These are phyloP conservation scores for Karalla daura DNA, from an alignment of 2,797 vertebrate species.

Conservation along the genomic window DNA sequence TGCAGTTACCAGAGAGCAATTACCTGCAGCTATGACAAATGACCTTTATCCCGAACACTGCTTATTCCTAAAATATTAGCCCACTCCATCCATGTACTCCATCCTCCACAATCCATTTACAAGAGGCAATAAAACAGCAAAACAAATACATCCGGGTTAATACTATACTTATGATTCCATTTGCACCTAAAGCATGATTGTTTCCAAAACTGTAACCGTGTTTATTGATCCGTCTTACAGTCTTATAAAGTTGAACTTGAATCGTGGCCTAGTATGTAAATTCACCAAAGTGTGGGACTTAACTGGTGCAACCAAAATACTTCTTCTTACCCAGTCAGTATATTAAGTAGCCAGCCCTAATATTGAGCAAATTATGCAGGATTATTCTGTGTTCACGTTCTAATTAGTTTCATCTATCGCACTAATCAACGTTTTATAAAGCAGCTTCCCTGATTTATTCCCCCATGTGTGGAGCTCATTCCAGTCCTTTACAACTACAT, in stretches of 20 bases:
- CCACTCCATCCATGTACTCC: too few relatives aligned
- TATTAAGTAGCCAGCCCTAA: background rate
- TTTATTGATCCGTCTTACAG: too few relatives aligned
- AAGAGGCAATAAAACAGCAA: background rate
- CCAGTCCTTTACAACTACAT: slow-evolving; percentile 38
- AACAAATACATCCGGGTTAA: too few relatives aligned
- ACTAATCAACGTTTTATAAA: slow-evolving; percentile 13
- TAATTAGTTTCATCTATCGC: slow-evolving; percentile 8
- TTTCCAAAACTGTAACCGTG: too few relatives aligned
- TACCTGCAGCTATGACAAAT: background rate
- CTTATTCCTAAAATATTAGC: background rate
- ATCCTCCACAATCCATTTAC: too few relatives aligned
- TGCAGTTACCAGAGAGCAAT: background rate
- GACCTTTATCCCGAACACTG: background rate
- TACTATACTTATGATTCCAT: too few relatives aligned
- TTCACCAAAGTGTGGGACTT: background rate
- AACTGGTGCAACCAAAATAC: background rate
- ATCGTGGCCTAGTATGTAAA: too few relatives aligned
- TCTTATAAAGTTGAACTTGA: too few relatives aligned
- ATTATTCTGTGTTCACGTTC: slow-evolving; percentile 16
- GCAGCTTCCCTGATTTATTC: slow-evolving; percentile 9
- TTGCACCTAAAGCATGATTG: too few relatives aligned
- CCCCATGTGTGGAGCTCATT: slow-evolving; percentile 7
- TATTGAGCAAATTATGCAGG: slow-evolving; percentile 17
- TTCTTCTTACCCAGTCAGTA: background rate